Evolutionary conservation across 2,888 invertebrate genomes (phyloP).

Genomic region (Pachycephus smyrnensis): DNA sequence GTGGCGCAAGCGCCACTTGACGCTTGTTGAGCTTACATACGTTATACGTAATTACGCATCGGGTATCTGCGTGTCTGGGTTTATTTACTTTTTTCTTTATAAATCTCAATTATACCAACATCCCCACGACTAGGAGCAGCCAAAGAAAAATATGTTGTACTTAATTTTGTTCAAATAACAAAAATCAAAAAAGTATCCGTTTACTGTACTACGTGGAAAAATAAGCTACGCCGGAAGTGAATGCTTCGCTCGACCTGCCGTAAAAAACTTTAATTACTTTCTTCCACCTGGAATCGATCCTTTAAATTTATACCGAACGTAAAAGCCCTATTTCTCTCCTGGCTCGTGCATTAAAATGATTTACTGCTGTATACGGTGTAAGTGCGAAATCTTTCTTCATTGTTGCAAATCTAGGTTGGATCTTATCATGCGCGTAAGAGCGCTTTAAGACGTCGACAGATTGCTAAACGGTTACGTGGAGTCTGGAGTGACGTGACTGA

Average conservation of each 20-base stretch:
- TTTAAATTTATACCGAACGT: background rate
- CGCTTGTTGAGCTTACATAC: background rate
- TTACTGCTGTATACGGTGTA: background rate
- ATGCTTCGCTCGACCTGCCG: background rate
- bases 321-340: background rate
- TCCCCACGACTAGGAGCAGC: too few species aligned
- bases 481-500: background rate
- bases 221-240: background rate
- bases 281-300: background rate
- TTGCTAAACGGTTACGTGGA: background rate
- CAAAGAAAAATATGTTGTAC: background rate
- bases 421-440: background rate
- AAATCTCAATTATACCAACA: too few species aligned
- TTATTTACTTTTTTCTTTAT: background rate
- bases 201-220: background rate
- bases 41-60: background rate
- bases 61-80: background rate
- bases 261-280: background rate
- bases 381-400: background rate
- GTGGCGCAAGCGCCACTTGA: background rate
- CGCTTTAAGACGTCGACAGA: background rate
- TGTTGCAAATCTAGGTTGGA: background rate
- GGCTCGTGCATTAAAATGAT: background rate
- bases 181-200: background rate
- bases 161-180: background rate